Evolutionary conservation across 2,113 vertebrate species (phyloP), one percentile per base, ranked within the genome.

Genomic region (Ranitomeya variabilis): DNA sequence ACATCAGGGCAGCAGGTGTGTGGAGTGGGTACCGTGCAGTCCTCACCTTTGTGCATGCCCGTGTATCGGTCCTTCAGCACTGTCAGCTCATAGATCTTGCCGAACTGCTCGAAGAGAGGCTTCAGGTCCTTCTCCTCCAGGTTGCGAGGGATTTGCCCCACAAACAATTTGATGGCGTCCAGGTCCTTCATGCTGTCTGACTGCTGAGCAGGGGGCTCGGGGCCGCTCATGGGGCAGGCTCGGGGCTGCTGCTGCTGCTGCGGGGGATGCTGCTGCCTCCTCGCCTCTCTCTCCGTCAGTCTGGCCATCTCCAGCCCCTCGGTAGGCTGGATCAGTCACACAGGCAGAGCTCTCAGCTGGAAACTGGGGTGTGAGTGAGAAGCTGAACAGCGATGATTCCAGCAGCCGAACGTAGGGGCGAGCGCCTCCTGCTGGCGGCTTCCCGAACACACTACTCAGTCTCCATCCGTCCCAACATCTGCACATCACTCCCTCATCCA

Each of bases 131-230:
- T 97, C 92, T 99, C 98, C 92, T 99, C 97, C 93, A 99, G 96
- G 96, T 99, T 97, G 91, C 98, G 97, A 90, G 98, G 98, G 93
- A 99, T 99, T 96, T 99, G 98, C 93, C 98, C 98, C 94, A 99
- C 97, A 94, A 99, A 99, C 90, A 99, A 97, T 95, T 99, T 99
- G 94, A 99, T 99, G 94, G 98, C 98, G 94, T 99, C 98, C 94
- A 97, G 96, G 95, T 99, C 97, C 95, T 98, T 99, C 97, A 97
- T 97, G 95, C 94, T 96, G 94, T 97, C 97, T 95, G 95, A 94
- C 95, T 96, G 97, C 92, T 84, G 87, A 84, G 96, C 96, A 92
- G 95, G 95, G 94, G 96, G 95, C 95, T 97, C 96, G 94, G 97
- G 96, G 92, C 95, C 96, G 97, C 97, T 98, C 97, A 98, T 98